A percentile compares a stretch with the other conserved stretches of the same genome.
phyloP scores from a whole-genome alignment of 2,113 vertebrate genomes.

The Melanotaenia duboulayi region DNA sequence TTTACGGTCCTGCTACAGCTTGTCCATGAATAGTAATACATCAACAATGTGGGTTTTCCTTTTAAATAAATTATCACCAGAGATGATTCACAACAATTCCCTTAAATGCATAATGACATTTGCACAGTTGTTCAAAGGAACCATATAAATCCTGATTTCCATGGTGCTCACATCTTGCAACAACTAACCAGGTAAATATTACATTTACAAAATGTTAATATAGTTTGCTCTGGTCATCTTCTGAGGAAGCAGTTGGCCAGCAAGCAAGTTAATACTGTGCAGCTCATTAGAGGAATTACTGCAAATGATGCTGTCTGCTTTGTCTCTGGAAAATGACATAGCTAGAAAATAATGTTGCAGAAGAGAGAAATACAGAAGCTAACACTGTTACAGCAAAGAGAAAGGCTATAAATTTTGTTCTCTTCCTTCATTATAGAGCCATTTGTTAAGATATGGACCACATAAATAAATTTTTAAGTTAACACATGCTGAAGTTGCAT shows the following conservation, averaged over 20 bases:
- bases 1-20: slow-evolving; percentile 36
- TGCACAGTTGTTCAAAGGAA: background rate
- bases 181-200: background rate
- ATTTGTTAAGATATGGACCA: background rate
- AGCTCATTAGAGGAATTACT: background rate
- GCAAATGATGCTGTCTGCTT: slow-evolving; percentile 5
- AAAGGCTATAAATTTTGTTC: background rate
- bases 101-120: background rate
- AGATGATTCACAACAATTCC: slow-evolving; percentile 6
- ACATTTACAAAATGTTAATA: background rate
- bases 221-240: too few species aligned
- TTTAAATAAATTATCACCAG: slow-evolving; percentile 4
- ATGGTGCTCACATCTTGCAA: background rate
- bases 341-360: slow-evolving; percentile 7
- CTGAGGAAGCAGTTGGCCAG: background rate
- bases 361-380: background rate
- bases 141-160: slow-evolving; percentile 5
- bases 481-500: background rate
- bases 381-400: background rate
- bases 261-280: background rate
- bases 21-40: slow-evolving; percentile 5
- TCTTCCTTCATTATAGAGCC: background rate
- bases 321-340: background rate
- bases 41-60: background rate
- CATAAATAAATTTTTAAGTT: background rate